Base-by-base conservation (phyloP, 2,797 vertebrate species). In the Poeciliopsis turneri region DNA sequence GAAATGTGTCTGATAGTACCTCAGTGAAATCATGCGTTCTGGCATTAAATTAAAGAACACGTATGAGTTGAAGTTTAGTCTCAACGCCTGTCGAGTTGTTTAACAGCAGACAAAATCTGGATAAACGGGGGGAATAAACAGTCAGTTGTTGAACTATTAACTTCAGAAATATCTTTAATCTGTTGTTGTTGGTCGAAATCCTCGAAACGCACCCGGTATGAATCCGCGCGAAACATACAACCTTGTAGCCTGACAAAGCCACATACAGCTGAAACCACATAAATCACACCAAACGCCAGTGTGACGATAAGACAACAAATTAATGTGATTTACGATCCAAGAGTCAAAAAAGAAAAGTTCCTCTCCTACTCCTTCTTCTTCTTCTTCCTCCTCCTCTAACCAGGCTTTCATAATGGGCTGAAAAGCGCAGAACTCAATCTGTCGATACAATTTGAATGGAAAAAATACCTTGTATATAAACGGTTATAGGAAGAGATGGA, bases 281-380 rank as follows among this genome's bases (percentile, higher is more conserved):
- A 97, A 96, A 97, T 96, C 96, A 96, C 92, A 75, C 90, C 92
- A 87, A 92, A 94, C 92, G 95, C 93, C 92, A 92, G 92, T 89
- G 93, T 95, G 95, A 94, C 94, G 93, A 91, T 96, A 95, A 96
- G 94, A 95, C 95, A 96, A 94, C 80, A 95, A 97, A 95, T 97
- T 97, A 98, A 96, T 96, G 95, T 95, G 96, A 97, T 93, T 95
- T 96, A 98, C 95, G 96, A 97, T 97, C 96, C 95, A 94, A 95
- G 92, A 92, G 95, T 94, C 94, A 95, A 90, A 96, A 94, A 91
- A 57, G 87, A 88, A 91, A 94, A 92, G 82, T 95, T 88, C 90
- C 95, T 55, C 51, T 59, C n/a, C 10, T 59, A n/a, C 55, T 59
- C 55, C 55, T 12, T n/a, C 55, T 28, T 93, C 94, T 94, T 92